phyloP scores from a whole-genome alignment of 2,888 invertebrate species.

The Dryobota labecula region DNA sequence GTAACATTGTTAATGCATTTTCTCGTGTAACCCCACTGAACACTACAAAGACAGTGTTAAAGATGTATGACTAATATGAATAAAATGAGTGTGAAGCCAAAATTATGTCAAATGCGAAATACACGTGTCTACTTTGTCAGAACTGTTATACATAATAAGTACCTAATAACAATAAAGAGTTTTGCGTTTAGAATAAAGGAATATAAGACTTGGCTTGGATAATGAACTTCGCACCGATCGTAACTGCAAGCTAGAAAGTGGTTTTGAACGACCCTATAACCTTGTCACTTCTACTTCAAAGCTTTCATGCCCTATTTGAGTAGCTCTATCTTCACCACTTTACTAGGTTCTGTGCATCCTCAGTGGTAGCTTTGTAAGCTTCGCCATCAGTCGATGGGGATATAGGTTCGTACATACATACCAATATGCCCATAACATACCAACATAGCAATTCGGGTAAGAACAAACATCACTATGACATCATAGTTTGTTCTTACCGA shows the following conservation, averaged over 20 bases:
- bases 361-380: not conserved
- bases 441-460: too few relatives aligned
- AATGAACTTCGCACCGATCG: constrained; percentile 13
- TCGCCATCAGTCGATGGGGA: not conserved
- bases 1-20: constrained; percentile 72
- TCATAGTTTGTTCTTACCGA: not conserved
- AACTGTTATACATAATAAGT: constrained; percentile 1
- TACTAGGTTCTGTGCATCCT: not conserved
- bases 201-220: not conserved
- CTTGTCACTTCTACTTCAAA: constrained; percentile 29
- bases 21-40: constrained; percentile 68
- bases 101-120: constrained; percentile 43
- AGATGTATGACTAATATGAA: constrained; percentile 65
- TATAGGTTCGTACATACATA: not conserved
- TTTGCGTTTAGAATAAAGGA: not conserved
- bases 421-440: too few relatives aligned
- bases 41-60: constrained; percentile 62
- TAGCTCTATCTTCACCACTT: constrained; percentile 15
- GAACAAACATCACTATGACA: too few relatives aligned
- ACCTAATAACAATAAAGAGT: constrained; percentile 17
- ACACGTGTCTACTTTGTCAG: constrained; percentile 12
- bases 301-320: constrained; percentile 34
- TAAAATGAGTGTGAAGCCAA: constrained; percentile 59
- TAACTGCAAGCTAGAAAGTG: constrained; percentile 43
- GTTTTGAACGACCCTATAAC: constrained; percentile 34